Conservation (phyloP, 1,140 invertebrate species). For the Cyphomyrmex costatus region DNA sequence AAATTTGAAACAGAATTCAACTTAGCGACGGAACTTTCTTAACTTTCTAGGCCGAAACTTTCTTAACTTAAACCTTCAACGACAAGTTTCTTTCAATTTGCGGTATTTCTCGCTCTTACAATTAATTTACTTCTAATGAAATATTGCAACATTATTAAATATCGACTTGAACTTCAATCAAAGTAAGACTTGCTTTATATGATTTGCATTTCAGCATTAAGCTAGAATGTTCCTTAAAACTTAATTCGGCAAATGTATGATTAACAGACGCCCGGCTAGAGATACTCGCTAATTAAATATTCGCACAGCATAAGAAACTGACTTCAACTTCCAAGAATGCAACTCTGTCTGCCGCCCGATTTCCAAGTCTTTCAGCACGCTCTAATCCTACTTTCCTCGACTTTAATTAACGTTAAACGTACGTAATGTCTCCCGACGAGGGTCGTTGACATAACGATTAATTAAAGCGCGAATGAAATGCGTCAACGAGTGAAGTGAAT, state of each 20-base stretch:
- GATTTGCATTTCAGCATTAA: neutral
- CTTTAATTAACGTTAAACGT: constrained; percentile 4
- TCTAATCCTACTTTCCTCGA: neutral
- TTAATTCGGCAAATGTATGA: neutral
- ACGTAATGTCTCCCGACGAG: neutral
- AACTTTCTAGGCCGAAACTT: neutral
- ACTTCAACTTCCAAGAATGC: constrained; percentile 10
- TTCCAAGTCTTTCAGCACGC: neutral
- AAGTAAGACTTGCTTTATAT: neutral
- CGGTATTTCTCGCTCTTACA: neutral
- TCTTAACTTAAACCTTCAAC: neutral
- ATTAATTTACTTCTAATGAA: neutral
- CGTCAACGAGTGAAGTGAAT: neutral
- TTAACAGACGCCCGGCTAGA: neutral
- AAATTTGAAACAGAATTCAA: constrained; percentile 9
- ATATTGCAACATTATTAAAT: neutral
- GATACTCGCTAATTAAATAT: neutral
- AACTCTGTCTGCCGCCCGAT: neutral
- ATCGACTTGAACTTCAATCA: neutral
- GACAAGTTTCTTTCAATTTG: neutral
- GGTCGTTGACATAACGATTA: neutral
- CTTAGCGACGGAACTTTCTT: neutral
- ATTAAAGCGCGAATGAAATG: neutral
- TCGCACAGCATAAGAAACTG: neutral
- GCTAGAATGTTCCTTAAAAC: too few relatives aligned